Percentiles rank a stretch among this genome's conserved stretches.
Conservation (phyloP, 2,113 vertebrate genomes). For the Nipponia nippon region DNA sequence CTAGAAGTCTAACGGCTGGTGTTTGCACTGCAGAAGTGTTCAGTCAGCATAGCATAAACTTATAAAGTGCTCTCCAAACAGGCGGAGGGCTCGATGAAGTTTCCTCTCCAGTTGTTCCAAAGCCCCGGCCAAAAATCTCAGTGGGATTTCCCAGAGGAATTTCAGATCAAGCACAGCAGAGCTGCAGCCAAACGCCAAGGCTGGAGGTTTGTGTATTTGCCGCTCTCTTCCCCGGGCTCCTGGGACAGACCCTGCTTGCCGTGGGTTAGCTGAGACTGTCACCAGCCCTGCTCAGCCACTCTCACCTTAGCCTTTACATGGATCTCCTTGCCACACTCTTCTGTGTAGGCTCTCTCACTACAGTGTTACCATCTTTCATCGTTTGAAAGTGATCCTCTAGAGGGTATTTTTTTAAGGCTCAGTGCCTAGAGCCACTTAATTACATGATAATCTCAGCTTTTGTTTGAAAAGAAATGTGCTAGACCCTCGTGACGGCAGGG, state of each 20-base stretch:
- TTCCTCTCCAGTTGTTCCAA: conserved; percentile 56
- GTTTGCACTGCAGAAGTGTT: conserved; percentile 48
- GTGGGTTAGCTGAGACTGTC: neutral
- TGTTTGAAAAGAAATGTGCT: neutral
- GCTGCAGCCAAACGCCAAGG: neutral
- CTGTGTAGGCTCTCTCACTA: neutral
- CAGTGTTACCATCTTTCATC: neutral
- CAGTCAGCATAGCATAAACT: conserved; percentile 48
- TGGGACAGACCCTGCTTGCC: neutral
- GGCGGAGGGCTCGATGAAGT: conserved; percentile 9
- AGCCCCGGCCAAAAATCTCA: conserved; percentile 49
- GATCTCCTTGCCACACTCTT: neutral
- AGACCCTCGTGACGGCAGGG: neutral
- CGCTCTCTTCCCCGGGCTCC: neutral
- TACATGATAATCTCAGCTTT: conserved; percentile 6
- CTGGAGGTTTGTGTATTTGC: neutral
- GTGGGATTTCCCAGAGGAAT: conserved; percentile 31
- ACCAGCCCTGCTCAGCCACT: neutral
- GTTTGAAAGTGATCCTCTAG: neutral
- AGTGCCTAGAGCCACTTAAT: neutral
- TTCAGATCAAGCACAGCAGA: neutral
- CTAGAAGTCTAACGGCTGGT: neutral
- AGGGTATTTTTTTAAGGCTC: neutral
- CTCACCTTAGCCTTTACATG: neutral
- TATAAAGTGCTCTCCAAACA: conserved; percentile 48